These are phyloP conservation scores for Antheraea mylitta DNA, from an alignment of 1,140 invertebrate genomes.

Conservation along the genomic window DNA sequence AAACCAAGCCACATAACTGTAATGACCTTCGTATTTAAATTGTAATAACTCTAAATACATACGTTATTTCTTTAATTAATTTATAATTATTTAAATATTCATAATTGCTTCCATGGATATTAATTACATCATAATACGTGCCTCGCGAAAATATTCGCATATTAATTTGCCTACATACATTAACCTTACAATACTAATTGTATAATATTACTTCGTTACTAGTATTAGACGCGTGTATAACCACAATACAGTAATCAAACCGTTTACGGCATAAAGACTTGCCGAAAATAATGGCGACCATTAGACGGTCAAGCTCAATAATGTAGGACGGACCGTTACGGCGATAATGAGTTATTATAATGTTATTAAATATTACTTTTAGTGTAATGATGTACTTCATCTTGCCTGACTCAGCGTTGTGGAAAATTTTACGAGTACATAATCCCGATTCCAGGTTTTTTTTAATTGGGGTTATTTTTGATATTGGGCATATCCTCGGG, in stretches of 20 bases:
- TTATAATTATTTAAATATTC: too few relatives aligned
- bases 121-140: too few relatives aligned
- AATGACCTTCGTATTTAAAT: too few relatives aligned
- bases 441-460: too few relatives aligned
- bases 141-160: not conserved
- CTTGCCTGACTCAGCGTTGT: too few relatives aligned
- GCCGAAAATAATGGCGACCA: not conserved
- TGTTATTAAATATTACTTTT: not conserved
- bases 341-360: conserved; percentile 19
- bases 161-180: not conserved
- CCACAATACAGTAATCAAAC: not conserved
- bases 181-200: not conserved
- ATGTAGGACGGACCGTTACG: conserved; percentile 8
- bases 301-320: not conserved
- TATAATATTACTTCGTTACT: not conserved
- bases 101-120: too few relatives aligned
- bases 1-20: too few relatives aligned
- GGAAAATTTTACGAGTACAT: too few relatives aligned
- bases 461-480: too few relatives aligned
- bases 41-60: too few relatives aligned
- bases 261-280: not conserved
- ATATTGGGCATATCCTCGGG: too few relatives aligned
- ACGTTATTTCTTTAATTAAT: too few relatives aligned
- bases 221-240: not conserved
- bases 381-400: not conserved